Conservation (phyloP, 2,797 vertebrate species). For the Rallus crepitans region DNA sequence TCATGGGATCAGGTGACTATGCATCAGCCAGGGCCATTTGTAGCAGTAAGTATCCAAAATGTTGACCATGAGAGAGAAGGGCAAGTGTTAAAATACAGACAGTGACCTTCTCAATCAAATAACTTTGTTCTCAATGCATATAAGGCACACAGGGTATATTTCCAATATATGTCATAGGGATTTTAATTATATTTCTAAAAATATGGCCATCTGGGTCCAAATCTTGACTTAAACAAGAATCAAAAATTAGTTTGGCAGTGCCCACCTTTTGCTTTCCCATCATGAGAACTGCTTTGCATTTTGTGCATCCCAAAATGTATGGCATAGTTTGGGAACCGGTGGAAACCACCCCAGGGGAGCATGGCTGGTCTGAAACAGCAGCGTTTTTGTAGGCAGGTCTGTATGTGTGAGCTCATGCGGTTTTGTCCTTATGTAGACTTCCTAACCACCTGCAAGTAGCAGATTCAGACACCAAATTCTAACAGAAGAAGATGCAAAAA, state of each 20-base stretch:
- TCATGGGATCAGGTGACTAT: not conserved
- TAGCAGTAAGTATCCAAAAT: not conserved
- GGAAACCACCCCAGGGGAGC: not conserved
- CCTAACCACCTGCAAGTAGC: not conserved
- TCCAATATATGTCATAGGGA: not conserved
- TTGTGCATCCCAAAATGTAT: not conserved
- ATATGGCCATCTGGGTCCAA: not conserved
- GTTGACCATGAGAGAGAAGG: not conserved
- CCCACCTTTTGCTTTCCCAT: not conserved
- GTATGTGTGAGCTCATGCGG: accelerated
- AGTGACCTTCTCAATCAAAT: not conserved
- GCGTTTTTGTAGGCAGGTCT: not conserved
- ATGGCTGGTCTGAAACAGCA: not conserved
- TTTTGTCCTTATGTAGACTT: not conserved
- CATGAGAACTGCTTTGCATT: accelerated
- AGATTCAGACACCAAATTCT: not conserved
- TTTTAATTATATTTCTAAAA: not conserved
- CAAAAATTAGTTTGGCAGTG: not conserved
- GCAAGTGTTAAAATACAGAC: not conserved
- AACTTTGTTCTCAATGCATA: not conserved
- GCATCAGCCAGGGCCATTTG: not conserved
- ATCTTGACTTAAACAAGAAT: not conserved
- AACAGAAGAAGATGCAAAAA: not conserved
- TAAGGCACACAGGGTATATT: accelerated
- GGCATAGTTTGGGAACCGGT: not conserved